Conservation (phyloP, 2,797 vertebrate species). For the Manis javanica region DNA sequence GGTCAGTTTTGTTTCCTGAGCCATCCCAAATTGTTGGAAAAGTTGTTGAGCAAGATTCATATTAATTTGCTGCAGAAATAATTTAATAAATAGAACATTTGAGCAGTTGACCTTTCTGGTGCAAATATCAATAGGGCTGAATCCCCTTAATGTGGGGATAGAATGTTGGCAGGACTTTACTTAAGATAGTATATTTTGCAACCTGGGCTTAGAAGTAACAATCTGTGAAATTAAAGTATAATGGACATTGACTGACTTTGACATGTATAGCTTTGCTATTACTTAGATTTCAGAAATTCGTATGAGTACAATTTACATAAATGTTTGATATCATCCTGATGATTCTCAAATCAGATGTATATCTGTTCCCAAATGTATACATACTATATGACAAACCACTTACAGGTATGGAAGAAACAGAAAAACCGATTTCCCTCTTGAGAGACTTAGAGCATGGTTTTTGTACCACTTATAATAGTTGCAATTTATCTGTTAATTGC, state of each 20-base stretch:
- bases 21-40: conserved; percentile 84
- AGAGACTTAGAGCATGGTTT: background rate
- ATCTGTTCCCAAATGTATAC: background rate
- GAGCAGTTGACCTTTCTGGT: conserved; percentile 83
- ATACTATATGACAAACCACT: background rate
- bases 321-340: background rate
- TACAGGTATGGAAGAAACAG: background rate
- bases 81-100: conserved; percentile 88
- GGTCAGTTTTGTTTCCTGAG: conserved; percentile 82
- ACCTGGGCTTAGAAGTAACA: background rate
- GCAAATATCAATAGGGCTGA: conserved; percentile 79
- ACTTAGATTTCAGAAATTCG: background rate
- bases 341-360: background rate
- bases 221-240: background rate
- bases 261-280: background rate
- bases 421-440: background rate
- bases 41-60: conserved; percentile 82
- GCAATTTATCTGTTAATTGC: background rate
- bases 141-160: conserved; percentile 68
- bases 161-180: conserved; percentile 59
- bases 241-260: background rate
- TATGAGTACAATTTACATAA: background rate
- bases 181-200: conserved; percentile 60
- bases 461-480: background rate
- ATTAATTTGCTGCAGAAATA: conserved; percentile 86